phyloP scores from a whole-genome alignment of 2,797 vertebrate genomes.

The Macroramphosus scolopax region DNA sequence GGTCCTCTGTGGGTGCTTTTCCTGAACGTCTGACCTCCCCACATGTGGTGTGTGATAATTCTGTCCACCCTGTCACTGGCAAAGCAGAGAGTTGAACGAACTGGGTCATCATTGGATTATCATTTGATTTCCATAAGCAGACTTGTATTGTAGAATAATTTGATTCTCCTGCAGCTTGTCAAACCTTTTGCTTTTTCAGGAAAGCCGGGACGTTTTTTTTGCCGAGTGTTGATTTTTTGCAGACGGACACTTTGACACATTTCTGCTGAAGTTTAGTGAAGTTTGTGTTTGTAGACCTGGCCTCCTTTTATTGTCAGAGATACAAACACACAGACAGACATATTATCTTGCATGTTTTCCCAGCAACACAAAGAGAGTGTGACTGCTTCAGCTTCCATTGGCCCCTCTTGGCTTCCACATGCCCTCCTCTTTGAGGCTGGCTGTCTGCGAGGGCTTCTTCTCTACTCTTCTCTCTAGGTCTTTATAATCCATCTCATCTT shows the following conservation, averaged over 20 bases:
- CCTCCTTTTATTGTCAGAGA: no score
- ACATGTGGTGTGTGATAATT: conserved; percentile 15
- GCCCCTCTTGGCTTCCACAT: conserved; percentile 38
- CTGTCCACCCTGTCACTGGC: conserved; percentile 12
- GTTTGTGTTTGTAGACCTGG: background rate
- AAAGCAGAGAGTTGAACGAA: conserved; percentile 40
- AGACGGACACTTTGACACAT: background rate
- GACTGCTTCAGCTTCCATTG: conserved; percentile 16
- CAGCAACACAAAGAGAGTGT: background rate
- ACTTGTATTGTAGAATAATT: conserved; percentile 21
- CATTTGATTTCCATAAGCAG: conserved; percentile 59
- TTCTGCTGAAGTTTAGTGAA: no score
- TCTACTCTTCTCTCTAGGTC: conserved; percentile 37
- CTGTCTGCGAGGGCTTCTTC: conserved; percentile 37
- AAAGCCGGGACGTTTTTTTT: background rate
- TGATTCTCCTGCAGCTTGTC: conserved; percentile 19
- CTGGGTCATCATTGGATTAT: conserved; percentile 72
- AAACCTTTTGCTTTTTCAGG: conserved; percentile 3
- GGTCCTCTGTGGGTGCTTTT: no score
- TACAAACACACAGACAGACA: no score
- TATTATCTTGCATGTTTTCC: no score
- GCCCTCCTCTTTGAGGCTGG: conserved; percentile 20
- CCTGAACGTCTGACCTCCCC: conserved; percentile 25
- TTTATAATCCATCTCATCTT: conserved; percentile 58
- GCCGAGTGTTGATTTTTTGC: background rate